phyloP scores from a whole-genome alignment of 1,140 invertebrate genomes.

The Papilio helenus region DNA sequence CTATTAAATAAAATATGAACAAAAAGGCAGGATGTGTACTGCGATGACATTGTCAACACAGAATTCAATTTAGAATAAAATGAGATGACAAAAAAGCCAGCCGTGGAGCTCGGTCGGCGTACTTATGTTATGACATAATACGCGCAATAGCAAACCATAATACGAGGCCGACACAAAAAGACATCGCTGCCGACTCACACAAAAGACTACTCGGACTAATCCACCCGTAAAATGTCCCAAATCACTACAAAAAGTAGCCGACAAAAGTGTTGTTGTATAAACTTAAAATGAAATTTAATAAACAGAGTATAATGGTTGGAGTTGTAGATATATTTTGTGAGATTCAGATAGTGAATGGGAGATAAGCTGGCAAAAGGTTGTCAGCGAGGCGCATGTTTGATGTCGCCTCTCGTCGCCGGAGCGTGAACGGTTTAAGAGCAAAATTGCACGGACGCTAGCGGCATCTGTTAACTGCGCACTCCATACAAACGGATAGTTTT shows the following conservation, averaged over 20 bases:
- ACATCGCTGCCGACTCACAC: slow-evolving; percentile 63
- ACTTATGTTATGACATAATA: slow-evolving; percentile 82
- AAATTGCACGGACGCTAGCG: slow-evolving; percentile 75
- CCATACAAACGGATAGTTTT: slow-evolving; percentile 77
- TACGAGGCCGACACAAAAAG: slow-evolving; percentile 70
- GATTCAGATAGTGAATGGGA: slow-evolving; percentile 78
- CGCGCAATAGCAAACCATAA: slow-evolving; percentile 76
- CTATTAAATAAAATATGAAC: slow-evolving; percentile 63
- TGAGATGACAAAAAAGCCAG: slow-evolving; percentile 67
- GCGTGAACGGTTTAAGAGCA: slow-evolving; percentile 79
- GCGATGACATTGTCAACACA: slow-evolving; percentile 74
- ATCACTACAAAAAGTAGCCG: slow-evolving; percentile 76
- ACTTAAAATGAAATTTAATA: slow-evolving; percentile 83
- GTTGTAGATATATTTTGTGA: slow-evolving; percentile 75
- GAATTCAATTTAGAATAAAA: slow-evolving; percentile 79
- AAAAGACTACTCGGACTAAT: slow-evolving; percentile 75
- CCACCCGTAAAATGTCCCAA: slow-evolving; percentile 82
- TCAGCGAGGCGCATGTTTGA: slow-evolving; percentile 77
- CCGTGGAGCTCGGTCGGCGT: slow-evolving; percentile 65
- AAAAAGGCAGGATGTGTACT: slow-evolving; percentile 77
- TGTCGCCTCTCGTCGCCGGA: slow-evolving; percentile 78
- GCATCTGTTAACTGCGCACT: slow-evolving; percentile 79
- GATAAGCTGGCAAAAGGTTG: slow-evolving; percentile 82
- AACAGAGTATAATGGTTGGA: slow-evolving; percentile 73
- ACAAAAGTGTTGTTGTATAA: slow-evolving; percentile 82